These are phyloP conservation scores for Pungitius pungitius DNA, from an alignment of 2,113 vertebrate species.

Conservation along the genomic window DNA sequence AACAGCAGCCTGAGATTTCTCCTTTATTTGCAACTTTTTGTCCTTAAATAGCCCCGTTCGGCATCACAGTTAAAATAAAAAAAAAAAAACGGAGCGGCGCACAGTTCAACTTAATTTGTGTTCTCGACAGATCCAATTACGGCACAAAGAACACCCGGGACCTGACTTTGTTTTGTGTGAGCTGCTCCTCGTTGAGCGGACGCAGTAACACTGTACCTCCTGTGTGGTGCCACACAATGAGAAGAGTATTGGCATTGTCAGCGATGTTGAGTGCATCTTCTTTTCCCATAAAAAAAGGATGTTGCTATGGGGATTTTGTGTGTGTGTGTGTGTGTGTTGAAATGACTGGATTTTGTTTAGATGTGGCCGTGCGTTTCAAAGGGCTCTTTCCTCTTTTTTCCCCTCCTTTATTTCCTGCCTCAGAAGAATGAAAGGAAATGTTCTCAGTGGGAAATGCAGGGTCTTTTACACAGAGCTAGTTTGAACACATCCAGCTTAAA, in stretches of 20 bases:
- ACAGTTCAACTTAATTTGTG: conserved; percentile 31
- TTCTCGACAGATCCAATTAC: conserved; percentile 55
- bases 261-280: conserved; percentile 45
- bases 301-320: conserved; percentile 63
- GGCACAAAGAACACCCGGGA: conserved; percentile 26
- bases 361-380: conserved; percentile 57
- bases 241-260: conserved; percentile 41
- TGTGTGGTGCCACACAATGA: conserved; percentile 15
- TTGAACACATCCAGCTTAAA: conserved; percentile 32
- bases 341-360: conserved; percentile 66
- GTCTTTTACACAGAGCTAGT: conserved; percentile 22
- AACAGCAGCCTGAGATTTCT: conserved; percentile 33
- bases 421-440: conserved; percentile 77
- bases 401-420: conserved; percentile 65
- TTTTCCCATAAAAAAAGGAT: conserved; percentile 47
- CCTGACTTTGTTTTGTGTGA: conserved; percentile 22
- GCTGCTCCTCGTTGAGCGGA: conserved; percentile 17
- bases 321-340: conserved; percentile 35
- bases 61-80: too few relatives aligned
- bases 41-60: too few relatives aligned
- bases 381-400: conserved; percentile 58
- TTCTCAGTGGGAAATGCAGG: conserved; percentile 59
- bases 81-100: too few relatives aligned
- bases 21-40: conserved; percentile 24
- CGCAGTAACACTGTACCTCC: conserved; percentile 28